Conservation (phyloP, 2,888 invertebrate species). For the Lithosia quadra region DNA sequence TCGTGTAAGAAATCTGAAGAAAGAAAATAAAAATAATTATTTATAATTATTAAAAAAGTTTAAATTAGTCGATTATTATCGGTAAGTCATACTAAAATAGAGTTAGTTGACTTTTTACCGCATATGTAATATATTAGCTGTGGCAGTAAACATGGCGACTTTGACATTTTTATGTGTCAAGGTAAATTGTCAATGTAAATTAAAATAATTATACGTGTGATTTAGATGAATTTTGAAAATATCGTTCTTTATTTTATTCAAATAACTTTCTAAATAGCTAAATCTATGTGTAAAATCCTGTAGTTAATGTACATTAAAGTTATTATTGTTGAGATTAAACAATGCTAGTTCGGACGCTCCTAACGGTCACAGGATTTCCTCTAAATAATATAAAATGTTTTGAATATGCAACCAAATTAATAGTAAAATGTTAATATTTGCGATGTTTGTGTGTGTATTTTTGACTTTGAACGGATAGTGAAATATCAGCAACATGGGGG, state of each 20-base stretch:
- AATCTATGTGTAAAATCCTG: slow-evolving; percentile 17
- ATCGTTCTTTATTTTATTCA: slow-evolving; percentile 19
- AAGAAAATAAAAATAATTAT: no score
- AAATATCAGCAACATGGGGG: slow-evolving; percentile 71
- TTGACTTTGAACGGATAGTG: slow-evolving; percentile 61
- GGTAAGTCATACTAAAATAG: no score
- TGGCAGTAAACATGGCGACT: slow-evolving; percentile 56
- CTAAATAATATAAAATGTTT: slow-evolving; percentile 48
- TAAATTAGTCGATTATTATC: no score
- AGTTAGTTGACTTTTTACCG: neutral
- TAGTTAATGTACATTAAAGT: slow-evolving; percentile 11
- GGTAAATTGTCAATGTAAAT: slow-evolving; percentile 65
- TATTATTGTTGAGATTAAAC: slow-evolving; percentile 35
- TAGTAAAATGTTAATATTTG: slow-evolving; percentile 51
- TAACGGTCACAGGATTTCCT: slow-evolving; percentile 60
- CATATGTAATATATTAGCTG: slow-evolving; percentile 9
- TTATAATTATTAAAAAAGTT: no score
- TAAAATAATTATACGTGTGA: slow-evolving; percentile 33
- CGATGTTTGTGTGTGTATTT: slow-evolving; percentile 56
- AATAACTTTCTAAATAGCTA: slow-evolving; percentile 31
- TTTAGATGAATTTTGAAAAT: slow-evolving; percentile 19
- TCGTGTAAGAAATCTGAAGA: no score
- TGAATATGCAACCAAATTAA: slow-evolving; percentile 28
- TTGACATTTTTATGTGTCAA: slow-evolving; percentile 70
- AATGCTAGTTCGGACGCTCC: slow-evolving; percentile 78